Conservation (phyloP, 1,140 invertebrate species). For the Gonioctena quinquepunctata region DNA sequence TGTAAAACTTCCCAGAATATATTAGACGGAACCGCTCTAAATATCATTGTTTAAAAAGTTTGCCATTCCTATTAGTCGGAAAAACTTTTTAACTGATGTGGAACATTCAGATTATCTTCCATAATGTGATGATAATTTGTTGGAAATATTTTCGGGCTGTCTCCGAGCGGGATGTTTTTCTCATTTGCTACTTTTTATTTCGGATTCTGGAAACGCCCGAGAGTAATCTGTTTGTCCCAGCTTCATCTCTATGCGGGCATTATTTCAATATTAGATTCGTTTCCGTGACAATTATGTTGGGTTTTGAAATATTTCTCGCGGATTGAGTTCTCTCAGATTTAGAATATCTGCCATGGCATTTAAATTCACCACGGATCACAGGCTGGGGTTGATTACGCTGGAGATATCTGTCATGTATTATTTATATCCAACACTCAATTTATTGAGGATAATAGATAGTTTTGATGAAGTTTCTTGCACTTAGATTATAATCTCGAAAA, state of each 20-base stretch:
- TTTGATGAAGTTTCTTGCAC: no score
- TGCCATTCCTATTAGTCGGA: conserved; percentile 16
- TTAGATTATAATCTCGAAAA: no score
- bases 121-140: conserved; percentile 22
- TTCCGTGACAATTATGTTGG: conserved; percentile 10
- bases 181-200: conserved; percentile 8
- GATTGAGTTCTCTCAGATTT: background rate
- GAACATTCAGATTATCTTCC: conserved; percentile 17
- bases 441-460: no score
- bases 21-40: conserved; percentile 7
- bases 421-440: no score
- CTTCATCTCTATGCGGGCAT: background rate
- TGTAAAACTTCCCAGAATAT: conserved; percentile 8
- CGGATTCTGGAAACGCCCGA: conserved; percentile 5
- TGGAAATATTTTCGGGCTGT: background rate
- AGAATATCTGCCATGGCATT: background rate
- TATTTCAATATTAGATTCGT: conserved; percentile 17
- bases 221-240: conserved; percentile 9
- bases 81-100: conserved; percentile 20
- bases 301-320: conserved; percentile 5
- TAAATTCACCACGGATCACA: background rate
- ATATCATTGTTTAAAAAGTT: conserved; percentile 13
- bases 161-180: background rate
- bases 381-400: no score
- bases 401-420: no score